phyloP scores from a whole-genome alignment of 2,113 vertebrate genomes.

The Scomber scombrus region DNA sequence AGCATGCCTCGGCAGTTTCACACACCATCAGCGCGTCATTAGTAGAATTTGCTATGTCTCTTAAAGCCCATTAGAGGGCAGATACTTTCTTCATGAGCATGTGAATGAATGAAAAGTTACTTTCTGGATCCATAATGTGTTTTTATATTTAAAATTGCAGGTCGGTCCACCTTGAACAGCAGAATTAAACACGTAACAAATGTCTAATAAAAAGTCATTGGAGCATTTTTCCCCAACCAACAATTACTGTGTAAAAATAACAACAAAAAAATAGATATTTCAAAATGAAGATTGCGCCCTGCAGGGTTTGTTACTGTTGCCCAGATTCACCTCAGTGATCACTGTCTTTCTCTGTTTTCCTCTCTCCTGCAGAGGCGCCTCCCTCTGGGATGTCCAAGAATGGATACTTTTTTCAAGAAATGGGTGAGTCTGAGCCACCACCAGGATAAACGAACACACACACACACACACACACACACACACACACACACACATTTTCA shows the following conservation, averaged over 20 bases:
- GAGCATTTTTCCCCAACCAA: not conserved
- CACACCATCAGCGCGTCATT: not conserved
- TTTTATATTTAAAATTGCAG: not conserved
- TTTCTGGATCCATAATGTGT: too few relatives aligned
- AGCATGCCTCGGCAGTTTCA: too few relatives aligned
- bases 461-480: too few relatives aligned
- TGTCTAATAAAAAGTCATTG: not conserved
- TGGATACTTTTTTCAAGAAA: slow-evolving; percentile 95
- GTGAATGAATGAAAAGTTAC: not conserved
- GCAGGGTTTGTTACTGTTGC: slow-evolving; percentile 9
- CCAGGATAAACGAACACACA: not conserved
- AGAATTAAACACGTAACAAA: not conserved
- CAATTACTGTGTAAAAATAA: slow-evolving; percentile 29
- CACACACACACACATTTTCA: not conserved
- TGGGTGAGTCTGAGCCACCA: slow-evolving; percentile 86
- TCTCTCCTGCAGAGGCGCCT: slow-evolving; percentile 81
- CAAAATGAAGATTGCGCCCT: slow-evolving; percentile 15
- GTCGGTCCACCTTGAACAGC: not conserved
- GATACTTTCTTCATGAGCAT: not conserved
- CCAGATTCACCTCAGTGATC: slow-evolving; percentile 40
- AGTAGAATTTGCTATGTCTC: not conserved
- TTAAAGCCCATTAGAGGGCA: not conserved
- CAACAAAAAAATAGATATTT: slow-evolving; percentile 1
- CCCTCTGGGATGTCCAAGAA: slow-evolving; percentile 93
- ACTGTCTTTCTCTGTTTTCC: slow-evolving; percentile 48